Evolutionary conservation across 1,140 invertebrate genomes (phyloP).

Genomic region (Tetramorium alpestre): DNA sequence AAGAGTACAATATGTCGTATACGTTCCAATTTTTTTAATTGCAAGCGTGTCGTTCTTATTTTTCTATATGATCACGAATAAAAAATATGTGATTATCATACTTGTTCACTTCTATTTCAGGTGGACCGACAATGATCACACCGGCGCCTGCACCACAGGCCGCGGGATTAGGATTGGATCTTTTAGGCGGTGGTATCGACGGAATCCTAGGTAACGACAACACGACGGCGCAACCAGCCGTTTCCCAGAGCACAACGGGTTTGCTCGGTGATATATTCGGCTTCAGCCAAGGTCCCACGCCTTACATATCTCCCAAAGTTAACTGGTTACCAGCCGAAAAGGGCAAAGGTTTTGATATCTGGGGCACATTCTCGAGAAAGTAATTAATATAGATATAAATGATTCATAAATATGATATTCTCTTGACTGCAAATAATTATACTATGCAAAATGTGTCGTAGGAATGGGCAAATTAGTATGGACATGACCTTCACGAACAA

Average conservation of each 20-base stretch:
- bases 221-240: slow-evolving; percentile 79
- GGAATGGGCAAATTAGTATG: slow-evolving; percentile 96
- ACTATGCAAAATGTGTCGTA: slow-evolving; percentile 73
- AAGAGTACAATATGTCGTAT: background rate
- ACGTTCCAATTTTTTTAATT: background rate
- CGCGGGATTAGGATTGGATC: slow-evolving; percentile 92
- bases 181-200: slow-evolving; percentile 88
- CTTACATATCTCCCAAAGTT: slow-evolving; percentile 93
- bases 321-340: slow-evolving; percentile 97
- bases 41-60: background rate
- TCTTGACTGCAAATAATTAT: background rate
- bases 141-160: slow-evolving; percentile 82
- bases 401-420: background rate
- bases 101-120: slow-evolving; percentile 64
- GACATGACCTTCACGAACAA: slow-evolving; percentile 99
- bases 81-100: background rate
- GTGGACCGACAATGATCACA: slow-evolving; percentile 85
- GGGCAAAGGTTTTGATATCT: slow-evolving; percentile 99
- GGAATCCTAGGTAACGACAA: slow-evolving; percentile 82
- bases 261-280: slow-evolving; percentile 97
- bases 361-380: slow-evolving; percentile 96
- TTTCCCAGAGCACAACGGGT: slow-evolving; percentile 88
- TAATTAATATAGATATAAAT: slow-evolving; percentile 73
- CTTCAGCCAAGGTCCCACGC: slow-evolving; percentile 88
- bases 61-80: background rate